Conservation (phyloP, 2,888 invertebrate genomes). For the Limnephilus lunatus region DNA sequence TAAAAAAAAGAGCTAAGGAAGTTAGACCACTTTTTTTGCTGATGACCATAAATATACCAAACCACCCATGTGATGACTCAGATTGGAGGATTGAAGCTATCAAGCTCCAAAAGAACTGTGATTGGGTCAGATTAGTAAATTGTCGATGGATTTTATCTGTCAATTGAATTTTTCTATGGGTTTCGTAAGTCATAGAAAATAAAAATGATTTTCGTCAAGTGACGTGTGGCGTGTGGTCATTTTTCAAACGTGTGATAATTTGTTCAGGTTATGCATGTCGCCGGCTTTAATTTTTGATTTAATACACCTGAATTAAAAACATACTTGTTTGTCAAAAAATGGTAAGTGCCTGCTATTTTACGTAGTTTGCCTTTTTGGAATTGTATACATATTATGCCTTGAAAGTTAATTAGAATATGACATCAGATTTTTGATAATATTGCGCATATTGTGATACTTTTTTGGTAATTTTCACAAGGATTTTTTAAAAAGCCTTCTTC, state of each 20-base stretch:
- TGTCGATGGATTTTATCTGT: too few relatives aligned
- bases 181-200: too few relatives aligned
- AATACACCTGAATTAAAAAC: background rate
- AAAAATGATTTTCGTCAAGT: too few relatives aligned
- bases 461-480: background rate
- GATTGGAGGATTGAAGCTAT: too few relatives aligned
- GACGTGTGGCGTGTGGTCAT: too few relatives aligned
- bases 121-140: too few relatives aligned
- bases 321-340: background rate
- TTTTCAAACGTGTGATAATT: background rate
- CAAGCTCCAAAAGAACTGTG: too few relatives aligned
- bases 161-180: too few relatives aligned
- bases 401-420: background rate
- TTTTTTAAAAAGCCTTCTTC: background rate
- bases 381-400: background rate
- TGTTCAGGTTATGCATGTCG: background rate
- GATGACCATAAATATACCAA: too few relatives aligned
- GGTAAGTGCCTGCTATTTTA: background rate
- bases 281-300: conserved; percentile 14
- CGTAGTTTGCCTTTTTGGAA: background rate
- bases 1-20: too few relatives aligned
- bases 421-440: conserved; percentile 5
- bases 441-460: background rate
- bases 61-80: too few relatives aligned
- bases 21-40: too few relatives aligned